Conservation (phyloP, 2,888 invertebrate genomes). For the Sminthurinus aureus region DNA sequence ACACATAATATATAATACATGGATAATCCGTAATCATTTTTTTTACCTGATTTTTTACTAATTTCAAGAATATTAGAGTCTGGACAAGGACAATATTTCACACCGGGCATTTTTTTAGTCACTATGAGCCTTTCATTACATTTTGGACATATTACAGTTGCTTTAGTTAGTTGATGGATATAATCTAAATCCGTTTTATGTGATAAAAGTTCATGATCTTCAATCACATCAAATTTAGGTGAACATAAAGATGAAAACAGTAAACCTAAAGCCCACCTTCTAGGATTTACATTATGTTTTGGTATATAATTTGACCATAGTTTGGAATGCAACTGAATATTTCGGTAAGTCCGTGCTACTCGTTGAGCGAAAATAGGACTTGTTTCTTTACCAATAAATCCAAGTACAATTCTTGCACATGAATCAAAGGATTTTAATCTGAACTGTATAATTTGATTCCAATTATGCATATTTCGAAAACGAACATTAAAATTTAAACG, state of each 20-base stretch:
- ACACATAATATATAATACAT: too few species aligned
- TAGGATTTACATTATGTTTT: conserved; percentile 20
- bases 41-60: conserved; percentile 47
- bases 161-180: conserved; percentile 66
- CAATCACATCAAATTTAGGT: conserved; percentile 43
- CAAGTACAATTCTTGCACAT: conserved; percentile 44
- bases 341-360: conserved; percentile 48
- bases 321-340: conserved; percentile 57
- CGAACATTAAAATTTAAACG: conserved; percentile 18
- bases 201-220: conserved; percentile 44
- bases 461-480: conserved; percentile 31
- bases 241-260: conserved; percentile 52
- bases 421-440: conserved; percentile 22
- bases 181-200: conserved; percentile 70
- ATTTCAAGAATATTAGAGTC: conserved; percentile 39
- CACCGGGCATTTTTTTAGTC: conserved; percentile 63
- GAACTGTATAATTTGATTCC: background rate
- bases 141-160: conserved; percentile 67
- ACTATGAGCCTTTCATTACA: conserved; percentile 66
- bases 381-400: conserved; percentile 51
- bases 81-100: conserved; percentile 67
- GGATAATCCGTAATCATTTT: too few species aligned
- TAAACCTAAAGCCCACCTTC: conserved; percentile 49
- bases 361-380: conserved; percentile 57
- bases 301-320: conserved; percentile 50